phyloP scores from a whole-genome alignment of 2,113 vertebrate genomes.

The Uria aalge region DNA sequence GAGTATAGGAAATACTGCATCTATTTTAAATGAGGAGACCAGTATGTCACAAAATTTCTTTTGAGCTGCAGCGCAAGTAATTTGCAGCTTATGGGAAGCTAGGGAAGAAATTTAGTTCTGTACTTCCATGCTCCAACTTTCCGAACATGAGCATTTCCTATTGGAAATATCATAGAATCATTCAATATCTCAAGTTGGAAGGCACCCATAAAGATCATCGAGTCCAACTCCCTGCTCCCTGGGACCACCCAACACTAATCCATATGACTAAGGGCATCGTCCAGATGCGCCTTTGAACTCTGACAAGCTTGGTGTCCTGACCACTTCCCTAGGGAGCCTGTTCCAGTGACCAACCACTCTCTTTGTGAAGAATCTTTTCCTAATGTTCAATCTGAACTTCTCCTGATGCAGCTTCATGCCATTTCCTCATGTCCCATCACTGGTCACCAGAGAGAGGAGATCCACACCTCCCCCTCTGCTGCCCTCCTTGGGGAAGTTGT shows the following conservation, averaged over 20 bases:
- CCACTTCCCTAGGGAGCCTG: background rate
- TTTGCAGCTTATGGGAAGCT: background rate
- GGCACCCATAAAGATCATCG: rapidly evolving
- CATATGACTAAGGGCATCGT: background rate
- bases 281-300: background rate
- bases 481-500: background rate
- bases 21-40: background rate
- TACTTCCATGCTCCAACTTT: background rate
- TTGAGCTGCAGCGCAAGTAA: background rate
- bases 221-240: background rate
- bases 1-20: background rate
- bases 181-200: background rate
- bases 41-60: background rate
- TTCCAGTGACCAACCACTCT: background rate
- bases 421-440: background rate
- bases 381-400: background rate
- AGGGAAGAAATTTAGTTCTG: background rate
- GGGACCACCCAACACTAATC: background rate
- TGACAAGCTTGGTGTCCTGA: background rate
- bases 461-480: no score
- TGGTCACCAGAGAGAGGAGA: background rate
- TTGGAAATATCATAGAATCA: background rate
- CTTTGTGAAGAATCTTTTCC: background rate
- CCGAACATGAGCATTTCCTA: background rate
- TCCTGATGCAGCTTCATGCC: background rate